phyloP scores from a whole-genome alignment of 2,888 invertebrate genomes.

The Sminthurides aquaticus region DNA sequence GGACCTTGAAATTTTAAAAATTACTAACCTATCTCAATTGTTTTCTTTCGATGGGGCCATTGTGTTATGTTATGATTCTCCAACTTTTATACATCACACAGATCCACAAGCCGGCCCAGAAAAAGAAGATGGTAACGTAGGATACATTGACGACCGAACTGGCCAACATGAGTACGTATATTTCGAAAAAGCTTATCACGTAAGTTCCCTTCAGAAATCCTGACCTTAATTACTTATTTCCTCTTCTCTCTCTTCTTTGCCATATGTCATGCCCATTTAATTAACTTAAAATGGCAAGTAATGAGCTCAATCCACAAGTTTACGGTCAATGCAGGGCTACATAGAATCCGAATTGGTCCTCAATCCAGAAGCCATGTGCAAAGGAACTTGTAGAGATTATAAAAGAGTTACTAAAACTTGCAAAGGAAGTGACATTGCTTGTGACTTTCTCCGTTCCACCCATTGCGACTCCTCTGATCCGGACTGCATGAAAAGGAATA shows the following conservation, averaged over 20 bases:
- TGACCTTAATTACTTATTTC: too few species aligned
- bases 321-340: conserved; percentile 21
- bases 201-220: conserved; percentile 5
- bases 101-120: conserved; percentile 26
- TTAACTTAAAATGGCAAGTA: too few species aligned
- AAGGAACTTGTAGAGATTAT: conserved; percentile 20
- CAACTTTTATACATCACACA: neutral
- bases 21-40: too few species aligned
- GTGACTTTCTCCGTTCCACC: neutral
- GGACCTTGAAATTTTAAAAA: neutral
- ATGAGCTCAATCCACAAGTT: too few species aligned
- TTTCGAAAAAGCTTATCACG: conserved; percentile 19
- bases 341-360: conserved; percentile 21
- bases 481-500: conserved; percentile 11
- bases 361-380: conserved; percentile 10
- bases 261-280: too few species aligned
- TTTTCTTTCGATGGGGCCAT: too few species aligned
- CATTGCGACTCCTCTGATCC: conserved; percentile 17
- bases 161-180: conserved; percentile 4
- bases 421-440: conserved; percentile 10
- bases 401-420: conserved; percentile 17
- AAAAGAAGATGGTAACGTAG: conserved; percentile 18
- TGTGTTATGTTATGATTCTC: too few species aligned
- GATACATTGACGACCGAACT: conserved; percentile 20
- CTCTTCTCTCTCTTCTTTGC: too few species aligned